Percentiles rank a stretch among this genome's conserved stretches.
Conservation (phyloP, 2,888 invertebrate species). For the Brachynemurus nebulosus region DNA sequence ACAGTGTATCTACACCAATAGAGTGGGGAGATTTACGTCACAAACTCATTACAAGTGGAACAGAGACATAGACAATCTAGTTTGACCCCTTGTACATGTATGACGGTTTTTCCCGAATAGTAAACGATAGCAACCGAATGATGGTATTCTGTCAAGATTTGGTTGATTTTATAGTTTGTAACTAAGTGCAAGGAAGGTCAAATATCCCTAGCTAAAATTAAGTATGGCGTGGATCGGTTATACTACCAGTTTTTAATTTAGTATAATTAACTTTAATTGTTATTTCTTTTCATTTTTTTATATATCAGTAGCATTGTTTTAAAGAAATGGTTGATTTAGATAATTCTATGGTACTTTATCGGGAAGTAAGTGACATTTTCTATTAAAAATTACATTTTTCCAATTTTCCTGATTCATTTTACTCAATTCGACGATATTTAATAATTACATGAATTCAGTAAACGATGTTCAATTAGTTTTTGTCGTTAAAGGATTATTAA, state of each 20-base stretch:
- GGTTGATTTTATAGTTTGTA: no score
- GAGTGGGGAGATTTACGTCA: no score
- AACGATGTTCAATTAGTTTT: not conserved
- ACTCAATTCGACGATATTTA: not conserved
- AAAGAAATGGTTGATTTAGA: constrained; percentile 9
- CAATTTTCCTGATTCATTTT: not conserved
- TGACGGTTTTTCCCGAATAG: no score
- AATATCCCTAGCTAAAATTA: not conserved
- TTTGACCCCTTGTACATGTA: no score
- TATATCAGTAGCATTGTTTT: not conserved
- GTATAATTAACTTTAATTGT: not conserved
- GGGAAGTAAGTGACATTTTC: constrained; percentile 5
- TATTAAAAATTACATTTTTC: not conserved
- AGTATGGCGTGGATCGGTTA: not conserved
- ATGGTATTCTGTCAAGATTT: no score
- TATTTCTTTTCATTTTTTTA: not conserved
- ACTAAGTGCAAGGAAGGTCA: not conserved
- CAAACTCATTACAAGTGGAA: no score
- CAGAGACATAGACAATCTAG: no score
- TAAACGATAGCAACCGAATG: no score
- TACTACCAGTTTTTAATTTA: not conserved
- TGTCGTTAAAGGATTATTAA: not conserved
- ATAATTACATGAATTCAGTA: not conserved
- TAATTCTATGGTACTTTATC: constrained; percentile 9
- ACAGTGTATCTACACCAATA: no score